Conservation (phyloP, 2,888 invertebrate species). For the Crocallis elinguaria region DNA sequence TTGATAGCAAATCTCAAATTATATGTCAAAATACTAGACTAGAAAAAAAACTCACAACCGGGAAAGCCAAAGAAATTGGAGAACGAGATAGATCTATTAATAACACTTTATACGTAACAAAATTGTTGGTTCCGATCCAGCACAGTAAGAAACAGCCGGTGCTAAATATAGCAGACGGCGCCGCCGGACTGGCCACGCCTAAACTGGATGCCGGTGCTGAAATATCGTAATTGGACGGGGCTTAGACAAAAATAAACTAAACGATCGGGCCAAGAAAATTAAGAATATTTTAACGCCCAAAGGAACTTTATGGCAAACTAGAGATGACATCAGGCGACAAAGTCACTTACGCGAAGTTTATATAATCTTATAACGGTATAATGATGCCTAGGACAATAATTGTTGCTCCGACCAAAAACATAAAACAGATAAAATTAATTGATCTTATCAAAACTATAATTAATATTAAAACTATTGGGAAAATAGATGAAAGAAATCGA, state of each 20-base stretch:
- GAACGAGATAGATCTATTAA: conserved; percentile 56
- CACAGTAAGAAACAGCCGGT: conserved; percentile 51
- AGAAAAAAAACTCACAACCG: conserved; percentile 32
- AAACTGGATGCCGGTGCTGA: conserved; percentile 53
- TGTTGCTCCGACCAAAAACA: too few relatives aligned
- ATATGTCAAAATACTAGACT: conserved; percentile 3
- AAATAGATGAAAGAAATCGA: too few relatives aligned
- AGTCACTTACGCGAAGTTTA: too few relatives aligned
- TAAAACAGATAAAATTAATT: too few relatives aligned
- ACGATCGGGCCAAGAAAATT: neutral
- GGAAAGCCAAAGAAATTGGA: conserved; percentile 46
- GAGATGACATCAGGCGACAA: too few relatives aligned
- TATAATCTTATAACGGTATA: too few relatives aligned
- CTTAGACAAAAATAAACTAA: conserved; percentile 33
- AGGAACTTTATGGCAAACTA: neutral
- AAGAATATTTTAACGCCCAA: neutral
- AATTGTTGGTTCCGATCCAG: conserved; percentile 40
- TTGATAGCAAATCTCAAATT: neutral
- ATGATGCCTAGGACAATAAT: too few relatives aligned
- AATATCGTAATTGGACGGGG: conserved; percentile 42
- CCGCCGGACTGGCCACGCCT: conserved; percentile 50
- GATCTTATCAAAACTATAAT: too few relatives aligned
- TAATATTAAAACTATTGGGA: too few relatives aligned
- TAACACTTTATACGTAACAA: conserved; percentile 62
- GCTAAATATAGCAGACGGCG: conserved; percentile 67